Evolutionary conservation across 2,888 invertebrate species (phyloP).

Genomic region (Xylocampa areola): DNA sequence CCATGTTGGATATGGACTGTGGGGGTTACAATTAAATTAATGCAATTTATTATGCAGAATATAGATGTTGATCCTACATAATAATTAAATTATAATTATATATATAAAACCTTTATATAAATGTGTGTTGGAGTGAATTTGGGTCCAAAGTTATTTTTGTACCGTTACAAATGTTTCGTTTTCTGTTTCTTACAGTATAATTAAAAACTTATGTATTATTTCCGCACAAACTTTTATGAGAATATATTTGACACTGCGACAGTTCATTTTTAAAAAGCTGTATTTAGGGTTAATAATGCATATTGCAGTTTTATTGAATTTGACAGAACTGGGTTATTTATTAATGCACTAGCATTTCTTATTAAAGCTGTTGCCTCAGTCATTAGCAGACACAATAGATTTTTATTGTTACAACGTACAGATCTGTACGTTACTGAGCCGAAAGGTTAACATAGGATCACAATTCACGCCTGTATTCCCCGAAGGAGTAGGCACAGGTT

Average conservation of each 20-base stretch:
- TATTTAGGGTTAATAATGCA: background rate
- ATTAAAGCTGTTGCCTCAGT: too few species aligned
- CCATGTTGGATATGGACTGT: too few species aligned
- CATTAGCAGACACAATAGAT: too few species aligned
- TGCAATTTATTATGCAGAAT: conserved; percentile 1
- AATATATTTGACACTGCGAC: conserved; percentile 38
- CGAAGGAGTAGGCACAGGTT: too few species aligned
- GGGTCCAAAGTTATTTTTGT: conserved; percentile 61
- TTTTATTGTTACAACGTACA: too few species aligned
- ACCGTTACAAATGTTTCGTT: conserved; percentile 35
- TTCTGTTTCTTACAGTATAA: conserved; percentile 12
- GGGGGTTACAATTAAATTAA: too few species aligned
- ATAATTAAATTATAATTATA: conserved; percentile 24
- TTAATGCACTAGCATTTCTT: too few species aligned
- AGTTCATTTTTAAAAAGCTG: background rate
- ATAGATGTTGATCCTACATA: conserved; percentile 26
- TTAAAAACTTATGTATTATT: conserved; percentile 14
- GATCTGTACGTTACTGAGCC: too few species aligned
- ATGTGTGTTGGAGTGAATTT: conserved; percentile 41
- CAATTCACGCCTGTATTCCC: too few species aligned
- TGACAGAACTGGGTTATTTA: too few species aligned
- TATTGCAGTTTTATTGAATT: too few species aligned
- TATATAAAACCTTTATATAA: conserved; percentile 28
- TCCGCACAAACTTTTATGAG: conserved; percentile 20
- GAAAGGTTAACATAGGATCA: too few species aligned